Conservation (phyloP, 2,888 invertebrate genomes). For the Sepioteuthis lessoniana region DNA sequence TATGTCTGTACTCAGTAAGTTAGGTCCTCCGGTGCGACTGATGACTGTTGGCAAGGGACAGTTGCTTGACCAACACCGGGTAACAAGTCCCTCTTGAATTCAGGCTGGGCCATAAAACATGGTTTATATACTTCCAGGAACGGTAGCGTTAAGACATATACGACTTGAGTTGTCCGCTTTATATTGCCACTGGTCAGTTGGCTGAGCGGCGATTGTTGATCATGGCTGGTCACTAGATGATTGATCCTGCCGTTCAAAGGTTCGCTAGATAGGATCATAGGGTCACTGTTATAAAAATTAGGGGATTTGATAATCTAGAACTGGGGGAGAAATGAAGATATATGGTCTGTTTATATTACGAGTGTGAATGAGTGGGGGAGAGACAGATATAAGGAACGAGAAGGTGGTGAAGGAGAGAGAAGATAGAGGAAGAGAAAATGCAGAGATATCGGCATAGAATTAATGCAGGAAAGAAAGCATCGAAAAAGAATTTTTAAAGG, state of each 20-base stretch:
- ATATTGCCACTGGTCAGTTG: background rate
- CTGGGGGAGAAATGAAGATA: constrained; percentile 33
- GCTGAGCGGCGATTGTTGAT: background rate
- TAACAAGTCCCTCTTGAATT: background rate
- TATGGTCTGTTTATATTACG: background rate
- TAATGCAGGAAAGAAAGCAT: too few relatives aligned
- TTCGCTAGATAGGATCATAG: background rate
- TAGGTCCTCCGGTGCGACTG: background rate
- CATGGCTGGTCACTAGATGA: background rate
- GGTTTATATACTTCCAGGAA: constrained; percentile 18
- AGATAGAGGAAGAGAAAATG: background rate
- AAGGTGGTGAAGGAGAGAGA: background rate
- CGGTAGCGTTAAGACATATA: background rate
- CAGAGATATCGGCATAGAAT: too few relatives aligned
- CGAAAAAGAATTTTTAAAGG: too few relatives aligned
- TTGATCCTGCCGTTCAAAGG: background rate
- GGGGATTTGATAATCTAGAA: background rate
- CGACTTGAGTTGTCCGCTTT: background rate
- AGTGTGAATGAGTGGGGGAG: background rate
- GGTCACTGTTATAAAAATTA: background rate
- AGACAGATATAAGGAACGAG: background rate
- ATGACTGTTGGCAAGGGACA: background rate
- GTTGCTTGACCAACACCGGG: background rate
- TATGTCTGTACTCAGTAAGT: background rate
- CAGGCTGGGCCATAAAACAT: background rate